phyloP scores from a whole-genome alignment of 2,888 invertebrate species.

The Cecidostiba fungosa region DNA sequence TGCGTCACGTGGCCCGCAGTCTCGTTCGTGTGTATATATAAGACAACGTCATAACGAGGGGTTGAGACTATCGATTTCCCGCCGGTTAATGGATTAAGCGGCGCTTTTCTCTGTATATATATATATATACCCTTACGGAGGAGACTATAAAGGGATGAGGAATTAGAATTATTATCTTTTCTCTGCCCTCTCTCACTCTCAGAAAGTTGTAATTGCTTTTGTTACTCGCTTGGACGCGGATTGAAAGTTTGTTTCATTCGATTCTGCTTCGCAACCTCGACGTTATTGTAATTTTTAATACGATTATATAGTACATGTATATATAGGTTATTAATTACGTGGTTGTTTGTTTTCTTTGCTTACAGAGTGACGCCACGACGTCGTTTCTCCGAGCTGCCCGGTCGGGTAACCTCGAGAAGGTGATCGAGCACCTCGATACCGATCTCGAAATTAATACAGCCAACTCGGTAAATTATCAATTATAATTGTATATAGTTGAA shows the following conservation, averaged over 20 bases:
- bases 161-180: neutral
- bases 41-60: neutral
- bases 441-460: slow-evolving; percentile 98
- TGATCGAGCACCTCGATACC: slow-evolving; percentile 95
- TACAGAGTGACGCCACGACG: slow-evolving; percentile 96
- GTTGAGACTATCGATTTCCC: slow-evolving; percentile 18
- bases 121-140: neutral
- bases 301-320: neutral
- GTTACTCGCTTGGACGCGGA: neutral
- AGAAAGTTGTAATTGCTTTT: slow-evolving; percentile 1
- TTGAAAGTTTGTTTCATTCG: neutral
- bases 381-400: slow-evolving; percentile 98
- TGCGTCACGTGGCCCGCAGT: neutral
- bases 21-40: neutral
- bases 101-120: no score
- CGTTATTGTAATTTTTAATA: neutral
- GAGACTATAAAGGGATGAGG: no score
- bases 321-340: neutral
- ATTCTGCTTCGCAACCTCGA: neutral
- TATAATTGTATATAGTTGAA: no score
- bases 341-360: slow-evolving; percentile 71
- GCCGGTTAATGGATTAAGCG: slow-evolving; percentile 15
- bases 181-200: neutral
- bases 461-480: slow-evolving; percentile 88
- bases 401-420: slow-evolving; percentile 97